Base-by-base conservation (phyloP, 2,113 vertebrate genomes). In the Chloropsis hardwickii region DNA sequence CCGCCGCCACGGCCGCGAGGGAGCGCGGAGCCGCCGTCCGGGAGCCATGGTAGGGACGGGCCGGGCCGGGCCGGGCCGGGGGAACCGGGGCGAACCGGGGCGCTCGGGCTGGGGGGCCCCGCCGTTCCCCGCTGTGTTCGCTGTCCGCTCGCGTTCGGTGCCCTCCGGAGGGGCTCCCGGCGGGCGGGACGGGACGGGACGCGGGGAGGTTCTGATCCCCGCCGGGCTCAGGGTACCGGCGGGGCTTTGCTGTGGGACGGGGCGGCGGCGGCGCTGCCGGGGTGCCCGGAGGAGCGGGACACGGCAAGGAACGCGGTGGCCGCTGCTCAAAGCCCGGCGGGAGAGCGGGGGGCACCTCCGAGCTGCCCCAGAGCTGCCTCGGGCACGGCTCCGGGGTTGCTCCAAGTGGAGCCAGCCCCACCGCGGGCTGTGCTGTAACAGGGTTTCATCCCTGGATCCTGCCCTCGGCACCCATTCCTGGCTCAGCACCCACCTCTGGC, bases 301-400 rank as follows among this genome's bases (percentile, higher is more conserved):
- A 1, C 14, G 66, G 71, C 48, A 0, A 0, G 7, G 44, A 48
- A 8, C 15, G 37, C 8, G 22, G 11, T 7, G 5, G 16, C 1
- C 31, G 42, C 25, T 2, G 76, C 35, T 31, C 4, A 2, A 11
- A 11, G 7, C 62, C 45, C 3, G 35, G 39, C 31, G 12, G 22
- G 77, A 2, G 39, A 23, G 31, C 4, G 45, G 31, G 33, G 29
- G 11, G 27, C 17, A 7, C 10, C 56, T 15, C 40, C 1, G 50
- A 11, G 5, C 45, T 1, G 5, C 40, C 2, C 27, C 78, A 0
- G 25, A 2, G 21, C 4, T 4, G 69, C 64, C 40, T 0, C 45
- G 66, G 3, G 31, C 50, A 2, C n/a, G 8, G 67, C 9, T n/a
- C 37, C 39, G 76, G 23, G 6, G 40, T 28, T 58, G 20, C 62